phyloP scores from a whole-genome alignment of 2,797 vertebrate species.

The Pseudochaenichthys georgianus region DNA sequence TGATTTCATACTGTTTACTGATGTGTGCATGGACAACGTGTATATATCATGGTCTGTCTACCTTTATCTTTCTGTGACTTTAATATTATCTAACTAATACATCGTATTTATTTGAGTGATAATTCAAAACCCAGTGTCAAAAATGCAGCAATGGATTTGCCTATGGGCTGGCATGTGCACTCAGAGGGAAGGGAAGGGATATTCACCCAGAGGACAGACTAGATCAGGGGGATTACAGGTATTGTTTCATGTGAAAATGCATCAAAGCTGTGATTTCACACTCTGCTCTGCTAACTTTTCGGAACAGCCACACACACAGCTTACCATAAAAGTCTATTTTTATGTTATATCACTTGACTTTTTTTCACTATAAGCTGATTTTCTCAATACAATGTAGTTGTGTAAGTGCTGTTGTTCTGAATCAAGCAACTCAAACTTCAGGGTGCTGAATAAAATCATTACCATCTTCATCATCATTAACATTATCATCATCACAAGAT shows the following conservation, averaged over 20 bases:
- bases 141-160: neutral
- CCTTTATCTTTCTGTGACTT: slow-evolving; percentile 12
- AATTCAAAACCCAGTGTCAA: slow-evolving; percentile 18
- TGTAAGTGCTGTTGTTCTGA: neutral
- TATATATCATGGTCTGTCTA: neutral
- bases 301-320: slow-evolving; percentile 13
- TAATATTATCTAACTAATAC: slow-evolving; percentile 11
- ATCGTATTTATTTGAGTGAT: slow-evolving; percentile 14
- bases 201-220: slow-evolving; percentile 8
- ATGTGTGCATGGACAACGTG: slow-evolving; percentile 24
- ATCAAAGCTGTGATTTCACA: slow-evolving; percentile 27
- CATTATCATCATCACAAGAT: neutral
- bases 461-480: neutral
- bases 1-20: slow-evolving; percentile 34
- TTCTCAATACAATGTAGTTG: slow-evolving; percentile 8
- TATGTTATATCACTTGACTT: slow-evolving; percentile 18
- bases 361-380: slow-evolving; percentile 12
- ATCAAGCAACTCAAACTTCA: slow-evolving; percentile 13
- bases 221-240: slow-evolving; percentile 37
- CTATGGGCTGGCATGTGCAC: neutral
- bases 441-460: neutral
- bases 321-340: slow-evolving; percentile 2
- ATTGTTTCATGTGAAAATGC: slow-evolving; percentile 32
- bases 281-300: neutral
- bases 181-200: slow-evolving; percentile 8